Conservation (phyloP, 1,140 invertebrate species). For the Penaeus chinensis region DNA sequence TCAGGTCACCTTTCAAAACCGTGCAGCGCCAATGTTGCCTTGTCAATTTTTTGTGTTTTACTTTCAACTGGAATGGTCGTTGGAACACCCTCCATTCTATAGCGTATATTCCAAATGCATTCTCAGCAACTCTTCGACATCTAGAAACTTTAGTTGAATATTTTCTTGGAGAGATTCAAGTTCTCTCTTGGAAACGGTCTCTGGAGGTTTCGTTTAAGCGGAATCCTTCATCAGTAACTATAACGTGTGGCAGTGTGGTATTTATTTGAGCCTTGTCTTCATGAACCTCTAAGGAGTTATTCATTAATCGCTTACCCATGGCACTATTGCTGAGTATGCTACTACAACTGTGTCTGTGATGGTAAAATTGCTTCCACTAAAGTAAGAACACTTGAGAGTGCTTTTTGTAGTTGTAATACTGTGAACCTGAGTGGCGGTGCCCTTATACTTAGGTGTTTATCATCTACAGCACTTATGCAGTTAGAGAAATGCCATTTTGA, state of each 20-base stretch:
- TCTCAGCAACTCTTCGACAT: conserved; percentile 32
- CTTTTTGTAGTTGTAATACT: background rate
- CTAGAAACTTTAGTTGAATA: conserved; percentile 16
- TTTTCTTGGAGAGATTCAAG: background rate
- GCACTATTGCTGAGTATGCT: background rate
- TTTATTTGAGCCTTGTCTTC: conserved; percentile 10
- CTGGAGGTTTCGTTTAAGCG: background rate
- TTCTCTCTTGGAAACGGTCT: conserved; percentile 15
- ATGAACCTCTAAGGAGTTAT: conserved; percentile 13
- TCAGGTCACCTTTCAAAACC: background rate
- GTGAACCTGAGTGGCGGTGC: background rate
- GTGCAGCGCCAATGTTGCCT: conserved; percentile 16
- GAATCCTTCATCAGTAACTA: conserved; percentile 9
- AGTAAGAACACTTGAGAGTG: background rate
- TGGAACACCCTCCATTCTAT: conserved; percentile 2
- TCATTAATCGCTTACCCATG: background rate
- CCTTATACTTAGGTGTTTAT: background rate
- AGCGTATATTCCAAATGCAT: conserved; percentile 24
- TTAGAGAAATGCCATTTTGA: conserved; percentile 7
- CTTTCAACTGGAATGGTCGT: conserved; percentile 5
- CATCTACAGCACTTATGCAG: background rate
- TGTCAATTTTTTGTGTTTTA: conserved; percentile 1
- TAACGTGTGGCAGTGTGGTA: background rate
- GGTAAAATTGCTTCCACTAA: conserved; percentile 22
- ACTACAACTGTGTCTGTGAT: background rate